Evolutionary conservation across 2,888 invertebrate species (phyloP), one percentile per base, ranked within the genome.

Genomic region (Harpalus rubripes): DNA sequence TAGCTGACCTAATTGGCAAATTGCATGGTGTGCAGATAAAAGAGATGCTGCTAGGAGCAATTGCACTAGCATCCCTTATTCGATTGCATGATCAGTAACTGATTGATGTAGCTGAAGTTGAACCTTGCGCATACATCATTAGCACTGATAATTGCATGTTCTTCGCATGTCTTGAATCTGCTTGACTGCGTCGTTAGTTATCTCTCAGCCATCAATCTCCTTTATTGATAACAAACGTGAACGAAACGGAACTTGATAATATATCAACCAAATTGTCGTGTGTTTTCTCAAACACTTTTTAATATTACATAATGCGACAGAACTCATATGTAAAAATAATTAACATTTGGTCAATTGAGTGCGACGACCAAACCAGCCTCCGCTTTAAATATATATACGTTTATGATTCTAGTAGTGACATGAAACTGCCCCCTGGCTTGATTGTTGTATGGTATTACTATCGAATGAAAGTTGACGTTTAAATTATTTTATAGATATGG

Each of bases 131-230:
- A 83, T 72, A 83, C 83, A 76, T 83, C 74, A 83, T 83, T 83
- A 76, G 76, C 74, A 76, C 18, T 83, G 76, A 41, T 84, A 84
- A 78, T 84, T 84, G 84, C 78, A 84, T 65, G 84, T 52, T 84
- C 26, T 84, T 15, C 52, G 84, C 84, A 84, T 84, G 84, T 32
- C 78, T 84, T 78, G 32, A 26, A 74, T 78, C 76, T 44, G 41
- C 26, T 72, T 2, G n/a, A n/a, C 26, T 41, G 44, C 44, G 58
- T 84, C 78, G 58, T 84, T 83, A 83, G 59, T 83, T 76, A 83
- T 76, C 41, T n/a, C 22, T 32, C 12, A 83, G 74, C 72, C 39
- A 83, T 83, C 83, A 83, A 83, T 83, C 76, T 83, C 74, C 74
- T 74, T 74, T 76, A 83, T 59, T 83, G 74, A 83, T 59, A 83